A percentile compares a stretch with the other conserved stretches of the same genome.
These are phyloP conservation scores for Pseudorhiza aurosa DNA, from an alignment of 30 jellyfish, hydroid and myxozoan species.

Conservation along the genomic window DNA sequence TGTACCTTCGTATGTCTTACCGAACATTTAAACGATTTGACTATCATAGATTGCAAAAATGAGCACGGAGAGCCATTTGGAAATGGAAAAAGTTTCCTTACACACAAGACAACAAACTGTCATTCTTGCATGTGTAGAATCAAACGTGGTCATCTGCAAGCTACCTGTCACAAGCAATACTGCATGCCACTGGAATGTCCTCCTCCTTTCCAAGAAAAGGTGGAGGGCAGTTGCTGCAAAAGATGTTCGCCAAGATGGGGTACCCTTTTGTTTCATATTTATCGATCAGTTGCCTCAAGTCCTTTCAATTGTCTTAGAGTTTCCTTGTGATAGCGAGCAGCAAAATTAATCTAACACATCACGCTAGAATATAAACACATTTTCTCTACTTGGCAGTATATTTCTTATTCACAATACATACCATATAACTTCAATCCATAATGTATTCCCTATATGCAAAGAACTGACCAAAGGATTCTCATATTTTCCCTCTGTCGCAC, in stretches of 20 bases:
- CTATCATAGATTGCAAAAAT: slow-evolving; percentile 37
- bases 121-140: neutral
- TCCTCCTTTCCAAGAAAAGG: neutral
- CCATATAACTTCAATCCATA: no score
- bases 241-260: slow-evolving; percentile 18
- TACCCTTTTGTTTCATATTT: no score
- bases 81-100: neutral
- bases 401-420: no score
- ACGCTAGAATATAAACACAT: no score
- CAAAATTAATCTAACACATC: no score
- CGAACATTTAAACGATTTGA: neutral
- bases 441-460: no score
- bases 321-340: no score
- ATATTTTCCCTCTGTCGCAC: no score
- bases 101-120: slow-evolving; percentile 1
- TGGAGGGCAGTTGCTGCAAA: slow-evolving; percentile 15
- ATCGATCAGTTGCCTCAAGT: no score
- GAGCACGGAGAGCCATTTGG: neutral
- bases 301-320: no score
- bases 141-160: neutral
- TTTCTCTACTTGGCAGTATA: no score
- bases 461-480: no score
- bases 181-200: slow-evolving; percentile 32
- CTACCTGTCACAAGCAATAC: slow-evolving; percentile 3
- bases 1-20: neutral